Evolutionary conservation across 2,113 vertebrate species (phyloP).

Genomic region (Tor tambroides): DNA sequence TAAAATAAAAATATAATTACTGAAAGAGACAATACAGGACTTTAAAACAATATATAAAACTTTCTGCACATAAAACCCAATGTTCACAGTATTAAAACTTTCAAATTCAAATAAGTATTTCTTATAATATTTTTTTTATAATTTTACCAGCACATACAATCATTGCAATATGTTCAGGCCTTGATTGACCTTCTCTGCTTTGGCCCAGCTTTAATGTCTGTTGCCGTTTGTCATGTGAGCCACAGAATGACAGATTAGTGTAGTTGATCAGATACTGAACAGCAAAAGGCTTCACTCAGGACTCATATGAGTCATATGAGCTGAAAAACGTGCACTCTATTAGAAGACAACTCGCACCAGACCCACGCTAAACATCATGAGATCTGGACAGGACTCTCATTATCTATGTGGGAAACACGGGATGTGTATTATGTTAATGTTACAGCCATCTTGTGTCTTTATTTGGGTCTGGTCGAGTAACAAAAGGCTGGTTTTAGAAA

Average conservation of each 20-base stretch:
- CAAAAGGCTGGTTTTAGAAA: neutral
- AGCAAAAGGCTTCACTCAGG: neutral
- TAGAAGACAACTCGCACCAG: conserved; percentile 4
- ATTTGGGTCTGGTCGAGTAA: conserved; percentile 3
- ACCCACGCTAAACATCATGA: conserved; percentile 17
- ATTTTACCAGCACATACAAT: neutral
- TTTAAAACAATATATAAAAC: neutral
- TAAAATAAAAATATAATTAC: neutral
- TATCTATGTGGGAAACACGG: conserved; percentile 37
- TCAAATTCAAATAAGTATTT: too few relatives aligned
- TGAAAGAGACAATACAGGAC: neutral
- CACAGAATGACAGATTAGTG: conserved; percentile 30
- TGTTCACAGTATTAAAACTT: too few relatives aligned
- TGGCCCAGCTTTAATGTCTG: neutral
- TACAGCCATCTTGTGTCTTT: conserved; percentile 3
- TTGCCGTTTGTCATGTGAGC: conserved; percentile 43
- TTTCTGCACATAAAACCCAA: too few relatives aligned
- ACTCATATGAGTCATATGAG: conserved; percentile 55
- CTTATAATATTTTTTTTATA: too few relatives aligned
- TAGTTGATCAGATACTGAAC: conserved; percentile 9
- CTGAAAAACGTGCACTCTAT: conserved; percentile 47
- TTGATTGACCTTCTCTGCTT: neutral
- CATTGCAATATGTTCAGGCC: neutral
- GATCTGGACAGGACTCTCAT: conserved; percentile 9
- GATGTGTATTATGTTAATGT: conserved; percentile 39